A percentile compares a stretch with the other conserved stretches of the same genome.
These are phyloP conservation scores for Eumeta japonica DNA, from an alignment of 1,140 invertebrate genomes.

Conservation along the genomic window DNA sequence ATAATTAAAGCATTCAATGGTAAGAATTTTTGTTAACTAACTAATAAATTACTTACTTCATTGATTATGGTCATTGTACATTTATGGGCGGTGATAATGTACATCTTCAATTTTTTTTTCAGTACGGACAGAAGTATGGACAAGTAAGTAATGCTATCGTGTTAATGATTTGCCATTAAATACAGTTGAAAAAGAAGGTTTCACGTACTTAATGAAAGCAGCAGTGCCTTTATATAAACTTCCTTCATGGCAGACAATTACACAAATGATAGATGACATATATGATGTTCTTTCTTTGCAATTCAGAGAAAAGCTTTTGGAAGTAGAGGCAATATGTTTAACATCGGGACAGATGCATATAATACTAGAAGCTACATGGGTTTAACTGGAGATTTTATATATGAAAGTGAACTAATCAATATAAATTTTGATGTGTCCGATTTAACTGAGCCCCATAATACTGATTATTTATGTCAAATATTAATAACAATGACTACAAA, in stretches of 20 bases:
- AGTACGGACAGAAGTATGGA: no score
- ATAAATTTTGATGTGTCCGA: slow-evolving; percentile 1
- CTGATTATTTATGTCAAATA: slow-evolving; percentile 1
- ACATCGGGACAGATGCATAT: slow-evolving; percentile 5
- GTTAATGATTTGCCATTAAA: slow-evolving; percentile 10
- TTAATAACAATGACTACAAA: slow-evolving; percentile 1
- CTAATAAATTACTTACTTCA: no score
- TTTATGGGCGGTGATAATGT: no score
- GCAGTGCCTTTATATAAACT: slow-evolving; percentile 9
- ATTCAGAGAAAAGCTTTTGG: slow-evolving; percentile 9
- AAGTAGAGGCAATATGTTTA: slow-evolving; percentile 8
- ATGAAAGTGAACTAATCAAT: slow-evolving; percentile 1
- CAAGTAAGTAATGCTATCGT: no score
- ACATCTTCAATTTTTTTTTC: no score
- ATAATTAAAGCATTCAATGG: no score
- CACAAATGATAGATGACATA: slow-evolving; percentile 9
- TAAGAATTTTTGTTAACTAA: no score
- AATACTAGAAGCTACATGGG: slow-evolving; percentile 1
- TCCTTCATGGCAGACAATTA: slow-evolving; percentile 9
- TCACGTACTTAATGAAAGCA: slow-evolving; percentile 9
- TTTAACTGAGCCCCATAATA: slow-evolving; percentile 1
- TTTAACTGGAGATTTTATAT: slow-evolving; percentile 1
- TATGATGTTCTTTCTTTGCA: slow-evolving; percentile 7
- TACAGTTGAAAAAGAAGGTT: slow-evolving; percentile 11
- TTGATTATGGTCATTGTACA: no score